Base-by-base conservation (phyloP, 2,797 vertebrate species). In the Taenioides sp. region DNA sequence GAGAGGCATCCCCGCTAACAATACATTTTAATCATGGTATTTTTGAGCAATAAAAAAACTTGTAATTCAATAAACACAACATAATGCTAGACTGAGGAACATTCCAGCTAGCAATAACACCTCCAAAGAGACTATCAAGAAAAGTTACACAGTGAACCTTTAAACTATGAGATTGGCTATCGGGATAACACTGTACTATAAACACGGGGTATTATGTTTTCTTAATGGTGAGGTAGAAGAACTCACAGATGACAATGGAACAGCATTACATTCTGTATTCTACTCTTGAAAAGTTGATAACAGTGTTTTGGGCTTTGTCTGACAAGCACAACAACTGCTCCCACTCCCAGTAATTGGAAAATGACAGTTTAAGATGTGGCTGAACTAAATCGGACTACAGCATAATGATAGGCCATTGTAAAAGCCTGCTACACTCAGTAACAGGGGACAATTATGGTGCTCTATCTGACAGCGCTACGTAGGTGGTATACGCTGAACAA, bases 381-480 rank as follows among this genome's bases (percentile, higher is more conserved):
- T 31, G 70, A 22, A 81, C 68, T 54, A 71, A 74, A 73, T n/a
- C 72, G 74, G 25, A 74, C 66, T 71, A 59, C 55, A 65, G 66
- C 4, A 22, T 82, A 87, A 87, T 84, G 76, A 89, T 71, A 88
- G 71, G 55, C 59, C 16, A 54, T 4, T 70, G 25, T 72, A 74
- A 83, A 82, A 76, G 70, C 74, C 34, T 34, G 80, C 63, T 80
- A 23, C 69, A 78, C 73, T 70, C 72, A 25, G 52, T 37, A 23
- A 68, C 52, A 82, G 67, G 76, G 65, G 70, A 79, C 74, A 69
- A 80, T 83, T 78, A 81, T 69, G 76, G 69, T 63, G 74, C 28
- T 23, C 10, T 3, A 11, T 60, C 27, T 68, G 66, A 80, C 78
- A 78, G 73, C 66, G 72, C 0, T 17, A 76, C 80, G 80, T 77